Conservation (phyloP, 2,888 invertebrate genomes). For the Lepas anatifera region DNA sequence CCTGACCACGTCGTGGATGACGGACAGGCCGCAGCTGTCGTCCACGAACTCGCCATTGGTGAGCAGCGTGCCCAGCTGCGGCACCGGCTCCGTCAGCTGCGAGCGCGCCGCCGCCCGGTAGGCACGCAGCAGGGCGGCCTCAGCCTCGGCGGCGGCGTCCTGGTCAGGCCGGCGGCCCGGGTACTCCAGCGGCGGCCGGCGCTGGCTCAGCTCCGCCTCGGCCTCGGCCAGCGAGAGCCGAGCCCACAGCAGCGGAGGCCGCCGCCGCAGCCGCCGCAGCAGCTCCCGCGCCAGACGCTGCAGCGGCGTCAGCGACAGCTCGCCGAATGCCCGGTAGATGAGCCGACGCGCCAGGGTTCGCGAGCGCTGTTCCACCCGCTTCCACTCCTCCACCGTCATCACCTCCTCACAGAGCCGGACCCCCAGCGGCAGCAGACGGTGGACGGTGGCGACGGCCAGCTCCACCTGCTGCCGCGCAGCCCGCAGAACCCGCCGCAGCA, state of each 20-base stretch:
- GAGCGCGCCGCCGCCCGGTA: neutral
- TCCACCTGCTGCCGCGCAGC: neutral
- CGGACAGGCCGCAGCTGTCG: neutral
- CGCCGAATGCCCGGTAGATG: neutral
- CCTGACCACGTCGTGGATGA: neutral
- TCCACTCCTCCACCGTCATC: neutral
- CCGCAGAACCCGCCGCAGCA: neutral
- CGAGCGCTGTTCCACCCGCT: neutral
- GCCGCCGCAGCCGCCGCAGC: neutral
- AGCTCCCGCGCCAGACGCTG: neutral
- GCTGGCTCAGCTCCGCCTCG: neutral
- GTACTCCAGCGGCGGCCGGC: neutral
- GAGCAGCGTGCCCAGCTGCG: neutral
- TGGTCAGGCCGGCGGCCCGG: neutral
- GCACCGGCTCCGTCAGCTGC: neutral
- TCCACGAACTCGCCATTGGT: neutral
- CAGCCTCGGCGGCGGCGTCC: neutral
- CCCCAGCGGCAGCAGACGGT: neutral
- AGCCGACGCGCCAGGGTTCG: neutral
- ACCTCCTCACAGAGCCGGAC: neutral
- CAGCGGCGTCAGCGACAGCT: neutral
- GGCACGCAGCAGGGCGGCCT: neutral
- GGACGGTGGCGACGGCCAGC: neutral
- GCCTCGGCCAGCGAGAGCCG: neutral
- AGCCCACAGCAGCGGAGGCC: neutral